phyloP scores from a whole-genome alignment of 2,888 invertebrate genomes.

The Nomada fabriciana region DNA sequence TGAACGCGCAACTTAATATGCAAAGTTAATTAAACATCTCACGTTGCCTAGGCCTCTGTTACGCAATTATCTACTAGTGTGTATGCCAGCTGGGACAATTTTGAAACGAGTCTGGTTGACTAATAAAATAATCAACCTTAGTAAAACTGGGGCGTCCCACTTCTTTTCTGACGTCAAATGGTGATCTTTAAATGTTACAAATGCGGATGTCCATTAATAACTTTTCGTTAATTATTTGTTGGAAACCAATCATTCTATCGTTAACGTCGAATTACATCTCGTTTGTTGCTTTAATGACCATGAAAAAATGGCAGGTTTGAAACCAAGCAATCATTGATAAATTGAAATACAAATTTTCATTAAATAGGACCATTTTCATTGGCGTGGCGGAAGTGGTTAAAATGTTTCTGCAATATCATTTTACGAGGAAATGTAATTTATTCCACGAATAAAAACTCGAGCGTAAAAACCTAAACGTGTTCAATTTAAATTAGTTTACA shows the following conservation, averaged over 20 bases:
- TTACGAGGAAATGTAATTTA: neutral
- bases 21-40: neutral
- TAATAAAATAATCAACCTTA: slow-evolving; percentile 37
- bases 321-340: neutral
- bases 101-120: slow-evolving; percentile 6
- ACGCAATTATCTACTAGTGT: neutral
- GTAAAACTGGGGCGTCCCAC: slow-evolving; percentile 21
- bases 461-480: neutral
- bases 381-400: neutral
- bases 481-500: no score
- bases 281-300: neutral
- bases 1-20: neutral
- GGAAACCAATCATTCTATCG: neutral
- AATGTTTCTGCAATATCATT: neutral
- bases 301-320: no score
- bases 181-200: neutral
- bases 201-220: slow-evolving; percentile 19
- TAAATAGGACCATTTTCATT: neutral
- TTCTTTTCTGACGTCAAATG: slow-evolving; percentile 38
- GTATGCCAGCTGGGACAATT: neutral
- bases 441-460: neutral
- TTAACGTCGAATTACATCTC: neutral
- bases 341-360: no score
- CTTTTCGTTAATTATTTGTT: slow-evolving; percentile 26
- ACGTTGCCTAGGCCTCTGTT: neutral